Evolutionary conservation across 2,888 invertebrate species (phyloP).

Genomic region (Parnassius orleans): DNA sequence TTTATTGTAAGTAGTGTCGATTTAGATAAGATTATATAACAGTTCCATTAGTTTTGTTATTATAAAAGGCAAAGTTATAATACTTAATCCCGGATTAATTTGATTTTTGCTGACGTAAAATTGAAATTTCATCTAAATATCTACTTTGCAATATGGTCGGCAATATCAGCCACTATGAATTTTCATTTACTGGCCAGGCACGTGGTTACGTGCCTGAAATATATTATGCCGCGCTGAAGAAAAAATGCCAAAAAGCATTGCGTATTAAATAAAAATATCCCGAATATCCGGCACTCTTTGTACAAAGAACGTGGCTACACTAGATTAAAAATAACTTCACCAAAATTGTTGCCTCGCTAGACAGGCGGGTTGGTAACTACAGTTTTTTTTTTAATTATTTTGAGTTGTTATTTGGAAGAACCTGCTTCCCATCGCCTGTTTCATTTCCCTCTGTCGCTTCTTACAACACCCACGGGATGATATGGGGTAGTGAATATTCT

Average conservation of each 20-base stretch:
- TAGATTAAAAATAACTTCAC: background rate
- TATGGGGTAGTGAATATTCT: no score
- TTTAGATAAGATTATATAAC: no score
- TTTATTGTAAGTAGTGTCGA: no score
- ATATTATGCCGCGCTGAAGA: conserved; percentile 41
- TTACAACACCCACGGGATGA: no score
- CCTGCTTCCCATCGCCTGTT: no score
- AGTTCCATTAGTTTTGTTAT: no score
- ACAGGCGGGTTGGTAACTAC: no score
- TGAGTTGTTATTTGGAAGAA: no score
- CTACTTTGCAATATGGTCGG: conserved; percentile 73
- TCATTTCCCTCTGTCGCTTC: no score
- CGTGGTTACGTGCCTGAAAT: conserved; percentile 62
- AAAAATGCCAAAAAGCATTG: conserved; percentile 27
- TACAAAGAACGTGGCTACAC: conserved; percentile 25
- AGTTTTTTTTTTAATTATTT: no score
- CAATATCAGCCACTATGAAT: conserved; percentile 43
- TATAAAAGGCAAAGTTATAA: no score
- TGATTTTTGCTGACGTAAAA: background rate
- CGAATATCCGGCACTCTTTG: conserved; percentile 30
- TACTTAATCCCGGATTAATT: background rate
- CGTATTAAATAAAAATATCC: conserved; percentile 51
- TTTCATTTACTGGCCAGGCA: conserved; percentile 45
- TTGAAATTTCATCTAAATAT: conserved; percentile 60
- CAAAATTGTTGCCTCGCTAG: no score